A percentile compares a stretch with the other conserved stretches of the same genome.
Evolutionary conservation across 2,888 invertebrate species (phyloP).

Genomic region (Stenodera caucasica): DNA sequence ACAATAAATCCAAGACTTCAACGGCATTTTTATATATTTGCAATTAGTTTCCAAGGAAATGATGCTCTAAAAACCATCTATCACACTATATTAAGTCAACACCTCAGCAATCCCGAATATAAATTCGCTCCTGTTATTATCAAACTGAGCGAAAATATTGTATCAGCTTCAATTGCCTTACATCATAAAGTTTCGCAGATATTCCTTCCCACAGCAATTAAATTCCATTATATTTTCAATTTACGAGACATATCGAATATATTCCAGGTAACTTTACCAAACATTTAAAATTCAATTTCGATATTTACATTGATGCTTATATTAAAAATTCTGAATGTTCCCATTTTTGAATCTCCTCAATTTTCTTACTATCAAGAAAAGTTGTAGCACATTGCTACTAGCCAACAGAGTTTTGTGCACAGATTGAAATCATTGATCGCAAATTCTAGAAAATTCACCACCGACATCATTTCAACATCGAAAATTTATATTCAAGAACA

Average conservation of each 20-base stretch:
- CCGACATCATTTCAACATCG: background rate
- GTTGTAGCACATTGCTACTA: background rate
- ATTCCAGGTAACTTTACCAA: conserved; percentile 71
- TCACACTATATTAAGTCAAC: conserved; percentile 78
- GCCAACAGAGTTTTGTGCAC: background rate
- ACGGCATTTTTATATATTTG: conserved; percentile 84
- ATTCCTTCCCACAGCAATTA: conserved; percentile 93
- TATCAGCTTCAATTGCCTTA: conserved; percentile 72
- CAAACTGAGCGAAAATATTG: conserved; percentile 64
- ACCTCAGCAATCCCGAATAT: conserved; percentile 65
- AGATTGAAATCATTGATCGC: conserved; percentile 1
- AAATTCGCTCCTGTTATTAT: conserved; percentile 67
- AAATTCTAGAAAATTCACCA: background rate
- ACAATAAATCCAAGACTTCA: conserved; percentile 90
- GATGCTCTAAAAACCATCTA: conserved; percentile 86
- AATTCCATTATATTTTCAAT: conserved; percentile 97
- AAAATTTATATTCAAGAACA: background rate
- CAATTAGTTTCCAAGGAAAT: conserved; percentile 83
- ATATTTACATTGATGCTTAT: background rate
- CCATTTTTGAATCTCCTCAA: background rate
- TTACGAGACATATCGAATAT: conserved; percentile 92
- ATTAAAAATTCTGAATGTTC: background rate
- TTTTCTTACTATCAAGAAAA: background rate
- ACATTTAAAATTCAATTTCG: conserved; percentile 1
- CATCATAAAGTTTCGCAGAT: conserved; percentile 76